These are phyloP conservation scores for Empis stercorea DNA, from an alignment of 2,888 invertebrate genomes.

Conservation along the genomic window DNA sequence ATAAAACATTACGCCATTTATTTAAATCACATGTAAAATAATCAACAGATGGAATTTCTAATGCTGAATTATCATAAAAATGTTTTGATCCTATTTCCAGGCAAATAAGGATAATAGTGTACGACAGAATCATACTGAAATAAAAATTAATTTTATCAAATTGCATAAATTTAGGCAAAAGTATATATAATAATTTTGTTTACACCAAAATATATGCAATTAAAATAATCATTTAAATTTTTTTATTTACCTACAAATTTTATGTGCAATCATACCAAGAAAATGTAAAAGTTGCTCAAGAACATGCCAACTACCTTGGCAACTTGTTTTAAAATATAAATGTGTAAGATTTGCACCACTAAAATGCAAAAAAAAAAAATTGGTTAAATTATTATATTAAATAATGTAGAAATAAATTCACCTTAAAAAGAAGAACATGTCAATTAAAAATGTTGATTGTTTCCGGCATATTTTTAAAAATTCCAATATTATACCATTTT, in stretches of 20 bases:
- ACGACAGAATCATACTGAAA: constrained; percentile 46
- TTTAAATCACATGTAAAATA: constrained; percentile 42
- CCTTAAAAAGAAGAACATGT: constrained; percentile 47
- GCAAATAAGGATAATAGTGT: constrained; percentile 43
- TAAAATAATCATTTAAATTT: constrained; percentile 11
- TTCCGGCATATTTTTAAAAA: constrained; percentile 18
- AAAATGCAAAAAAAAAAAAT: constrained; percentile 12
- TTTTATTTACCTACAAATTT: constrained; percentile 46
- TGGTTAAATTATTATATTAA: background rate
- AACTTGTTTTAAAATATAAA: constrained; percentile 44
- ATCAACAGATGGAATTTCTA: constrained; percentile 44
- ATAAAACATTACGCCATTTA: constrained; percentile 53
- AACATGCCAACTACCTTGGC: constrained; percentile 29
- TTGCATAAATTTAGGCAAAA: constrained; percentile 7
- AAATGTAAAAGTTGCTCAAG: constrained; percentile 41
- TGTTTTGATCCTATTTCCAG: constrained; percentile 40
- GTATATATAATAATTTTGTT: background rate
- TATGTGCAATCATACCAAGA: constrained; percentile 40
- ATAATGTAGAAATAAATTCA: constrained; percentile 21
- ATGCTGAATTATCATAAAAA: constrained; percentile 34
- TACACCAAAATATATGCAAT: background rate
- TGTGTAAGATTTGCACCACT: constrained; percentile 49
- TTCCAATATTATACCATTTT: constrained; percentile 29
- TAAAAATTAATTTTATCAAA: constrained; percentile 2
- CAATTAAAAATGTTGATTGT: constrained; percentile 18